Evolutionary conservation across 2,888 invertebrate species (phyloP), one percentile per base, ranked within the genome.

Genomic region (Ochropleura leucogaster): DNA sequence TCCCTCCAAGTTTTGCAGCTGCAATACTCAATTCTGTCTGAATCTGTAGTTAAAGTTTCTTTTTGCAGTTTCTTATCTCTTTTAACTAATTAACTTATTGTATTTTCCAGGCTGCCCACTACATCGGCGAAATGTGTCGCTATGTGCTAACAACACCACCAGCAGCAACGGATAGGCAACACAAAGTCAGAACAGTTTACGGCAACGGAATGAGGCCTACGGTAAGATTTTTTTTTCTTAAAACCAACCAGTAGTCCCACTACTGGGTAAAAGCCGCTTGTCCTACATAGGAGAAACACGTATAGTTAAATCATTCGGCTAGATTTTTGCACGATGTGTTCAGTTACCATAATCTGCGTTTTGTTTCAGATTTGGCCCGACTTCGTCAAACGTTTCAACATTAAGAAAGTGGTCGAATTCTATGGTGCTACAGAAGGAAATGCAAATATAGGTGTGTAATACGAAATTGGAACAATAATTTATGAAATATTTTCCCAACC

Each of bases 341-440:
- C 8, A 53, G 51, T 47, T 20, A 12, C 1, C 3, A 7, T 18
- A 42, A 7, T 49, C 1, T 55, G 9, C 16, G 8, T 44, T 74
- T 80, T 16, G 18, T 93, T 92, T 42, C 98, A 99, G 97, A 98
- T 99, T 88, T 99, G 99, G 99, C 96, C 97, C 8, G 98, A 98
- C 85, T 99, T 99, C 92, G 97, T 98, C 5, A 97, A 98, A 72
- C 97, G 99, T 55, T 99, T 99, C 92, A 97, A 98, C 70, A 98
- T 99, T 76, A 97, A 97, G 68, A 97, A 97, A 85, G 98, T 99
- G 46, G 98, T 98, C 0, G 99, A 99, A 95, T 99, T 99, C 95
- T 99, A 99, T 92, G 99, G 99, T 4, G 99, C 99, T 20, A 99
- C 99, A 0, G 99, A 99, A 97, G 99, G 99, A 90, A 99, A 99